Evolutionary conservation across 1,140 invertebrate genomes (phyloP), one percentile per base, ranked within the genome.

Genomic region (Danaus plexippus): DNA sequence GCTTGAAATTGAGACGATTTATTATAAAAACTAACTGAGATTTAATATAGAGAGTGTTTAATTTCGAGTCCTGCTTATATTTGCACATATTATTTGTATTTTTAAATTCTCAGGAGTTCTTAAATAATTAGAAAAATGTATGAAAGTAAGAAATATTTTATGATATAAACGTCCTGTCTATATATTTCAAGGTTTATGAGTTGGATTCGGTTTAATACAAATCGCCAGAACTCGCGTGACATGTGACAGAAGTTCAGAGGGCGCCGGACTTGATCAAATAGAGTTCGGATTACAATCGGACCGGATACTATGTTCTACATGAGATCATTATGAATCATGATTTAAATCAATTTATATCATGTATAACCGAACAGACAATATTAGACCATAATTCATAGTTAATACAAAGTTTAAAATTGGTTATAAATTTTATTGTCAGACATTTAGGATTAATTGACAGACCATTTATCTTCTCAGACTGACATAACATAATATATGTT

Each of bases 171-270:
- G n/a, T 12, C 50, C 47, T 53, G 13, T 54, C 57, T 44, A 53
- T 13, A 47, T 46, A 5, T 52, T 52, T 9, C 10, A 44, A 42
- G 1, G 44, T 40, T 46, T 32, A 1, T 11, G 10, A 52, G 47
- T 59, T 32, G 42, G 44, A 44, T 12, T 18, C 46, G 50, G 50
- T 54, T 59, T 44, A 54, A 50, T 54, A 59, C 45, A 52, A 53
- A 59, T 59, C 45, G 18, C 47, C 22, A 42, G 48, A 54, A 54
- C 52, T 59, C 57, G 41, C 47, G 57, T 40, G 47, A 59, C 57
- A 59, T 59, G 57, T 60, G 58, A 60, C 58, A 60, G 47, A 60
- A 60, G 47, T 60, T 54, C 54, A n/a, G 41, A 47, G 11, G 50
- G 54, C 48, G 15, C 11, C 12, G 32, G 46, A 9, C 46, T 47